phyloP scores from a whole-genome alignment of 2,113 vertebrate genomes.

The Caloenas nicobarica region DNA sequence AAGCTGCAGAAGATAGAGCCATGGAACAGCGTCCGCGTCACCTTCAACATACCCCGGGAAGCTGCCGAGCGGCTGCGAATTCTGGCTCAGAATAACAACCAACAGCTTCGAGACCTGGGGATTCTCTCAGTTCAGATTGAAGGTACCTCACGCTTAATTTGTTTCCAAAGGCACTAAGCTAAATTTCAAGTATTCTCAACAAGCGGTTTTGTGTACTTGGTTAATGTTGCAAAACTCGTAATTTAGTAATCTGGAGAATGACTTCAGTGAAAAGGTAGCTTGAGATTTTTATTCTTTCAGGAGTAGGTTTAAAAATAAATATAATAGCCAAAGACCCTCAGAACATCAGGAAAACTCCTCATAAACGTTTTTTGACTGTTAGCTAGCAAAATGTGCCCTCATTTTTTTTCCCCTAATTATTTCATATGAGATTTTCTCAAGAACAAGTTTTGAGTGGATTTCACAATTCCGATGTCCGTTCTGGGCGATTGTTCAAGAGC shows the following conservation, averaged over 20 bases:
- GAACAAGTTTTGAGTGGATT: neutral
- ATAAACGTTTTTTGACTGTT: neutral
- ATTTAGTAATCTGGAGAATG: neutral
- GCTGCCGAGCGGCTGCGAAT: slow-evolving; percentile 92
- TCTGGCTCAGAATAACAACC: slow-evolving; percentile 96
- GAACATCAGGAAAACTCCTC: neutral
- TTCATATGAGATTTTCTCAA: neutral
- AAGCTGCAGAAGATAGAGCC: slow-evolving; percentile 89
- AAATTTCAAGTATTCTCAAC: neutral
- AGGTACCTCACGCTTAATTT: slow-evolving; percentile 73
- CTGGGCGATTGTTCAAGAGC: neutral
- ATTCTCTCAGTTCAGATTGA: slow-evolving; percentile 98
- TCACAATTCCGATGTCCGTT: neutral
- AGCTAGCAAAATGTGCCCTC: neutral
- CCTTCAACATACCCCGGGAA: slow-evolving; percentile 96
- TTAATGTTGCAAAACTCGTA: neutral
- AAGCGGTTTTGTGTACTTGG: neutral
- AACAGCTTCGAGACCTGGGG: slow-evolving; percentile 95
- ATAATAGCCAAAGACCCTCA: neutral
- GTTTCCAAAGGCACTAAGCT: neutral
- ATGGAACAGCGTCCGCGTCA: slow-evolving; percentile 98
- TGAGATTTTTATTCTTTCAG: neutral
- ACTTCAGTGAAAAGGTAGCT: neutral
- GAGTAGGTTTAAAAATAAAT: neutral
- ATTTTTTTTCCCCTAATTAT: neutral